These are phyloP conservation scores for Coleophora deauratella DNA, from an alignment of 2,888 invertebrate species.

Conservation along the genomic window DNA sequence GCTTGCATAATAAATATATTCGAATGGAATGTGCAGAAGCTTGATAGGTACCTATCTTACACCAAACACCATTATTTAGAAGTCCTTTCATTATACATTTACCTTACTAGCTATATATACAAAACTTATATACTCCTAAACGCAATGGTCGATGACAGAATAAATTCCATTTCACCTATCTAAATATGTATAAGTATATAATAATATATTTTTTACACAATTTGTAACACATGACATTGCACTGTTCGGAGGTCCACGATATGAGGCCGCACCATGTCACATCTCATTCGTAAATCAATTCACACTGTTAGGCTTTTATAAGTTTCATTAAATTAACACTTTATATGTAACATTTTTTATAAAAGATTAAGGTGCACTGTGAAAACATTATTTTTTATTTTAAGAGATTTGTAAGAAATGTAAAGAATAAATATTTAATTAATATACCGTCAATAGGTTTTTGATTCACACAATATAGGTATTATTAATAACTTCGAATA, in stretches of 20 bases:
- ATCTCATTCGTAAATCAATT: constrained; percentile 34
- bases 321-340: background rate
- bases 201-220: constrained; percentile 44
- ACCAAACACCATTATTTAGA: constrained; percentile 67
- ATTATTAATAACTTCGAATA: no score
- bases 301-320: background rate
- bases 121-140: constrained; percentile 55
- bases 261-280: constrained; percentile 36
- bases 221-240: constrained; percentile 65
- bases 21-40: constrained; percentile 61
- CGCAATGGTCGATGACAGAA: constrained; percentile 62
- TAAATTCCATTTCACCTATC: constrained; percentile 67
- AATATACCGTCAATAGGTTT: no score
- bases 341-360: no score
- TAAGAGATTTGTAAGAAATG: no score
- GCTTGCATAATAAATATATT: constrained; percentile 68
- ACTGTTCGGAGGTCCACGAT: constrained; percentile 59
- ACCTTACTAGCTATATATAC: constrained; percentile 62
- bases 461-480: no score
- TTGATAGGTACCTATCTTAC: constrained; percentile 68
- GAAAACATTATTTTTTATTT: no score
- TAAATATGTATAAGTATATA: constrained; percentile 33
- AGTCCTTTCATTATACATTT: constrained; percentile 31
- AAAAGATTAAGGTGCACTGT: no score
- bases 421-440: no score